Percentiles rank a stretch among this genome's conserved stretches.
These are phyloP conservation scores for Trissolcus brochymenae DNA, from an alignment of 2,888 invertebrate genomes.

Conservation along the genomic window DNA sequence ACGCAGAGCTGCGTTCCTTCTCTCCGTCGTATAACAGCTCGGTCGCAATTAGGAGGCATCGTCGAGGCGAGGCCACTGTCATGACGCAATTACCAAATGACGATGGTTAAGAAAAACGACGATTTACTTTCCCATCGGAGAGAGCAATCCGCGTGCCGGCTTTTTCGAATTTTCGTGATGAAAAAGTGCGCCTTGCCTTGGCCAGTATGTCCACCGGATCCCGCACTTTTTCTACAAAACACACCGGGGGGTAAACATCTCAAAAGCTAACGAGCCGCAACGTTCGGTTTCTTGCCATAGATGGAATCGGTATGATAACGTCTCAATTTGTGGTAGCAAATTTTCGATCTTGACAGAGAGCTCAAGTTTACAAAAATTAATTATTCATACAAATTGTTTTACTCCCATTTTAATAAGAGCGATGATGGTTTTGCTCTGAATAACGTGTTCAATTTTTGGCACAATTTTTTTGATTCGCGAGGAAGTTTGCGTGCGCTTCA, in stretches of 20 bases:
- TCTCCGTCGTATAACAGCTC: slow-evolving; percentile 31
- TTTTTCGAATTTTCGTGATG: slow-evolving; percentile 31
- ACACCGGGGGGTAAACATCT: slow-evolving; percentile 56
- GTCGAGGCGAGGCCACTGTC: slow-evolving; percentile 33
- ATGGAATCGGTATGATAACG: no score
- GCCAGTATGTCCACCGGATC: not conserved
- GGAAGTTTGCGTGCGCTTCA: no score
- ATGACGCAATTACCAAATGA: slow-evolving; percentile 59
- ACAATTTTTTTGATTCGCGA: no score
- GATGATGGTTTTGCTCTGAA: no score
- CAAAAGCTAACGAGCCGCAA: not conserved
- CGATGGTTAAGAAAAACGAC: slow-evolving; percentile 15
- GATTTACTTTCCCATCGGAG: slow-evolving; percentile 49
- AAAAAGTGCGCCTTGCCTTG: not conserved
- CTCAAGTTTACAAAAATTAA: no score
- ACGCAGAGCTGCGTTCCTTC: slow-evolving; percentile 59
- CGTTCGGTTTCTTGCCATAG: no score
- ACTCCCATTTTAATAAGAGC: no score
- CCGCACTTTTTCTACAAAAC: slow-evolving; percentile 4
- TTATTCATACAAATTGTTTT: no score
- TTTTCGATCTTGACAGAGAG: no score
- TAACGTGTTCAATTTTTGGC: no score
- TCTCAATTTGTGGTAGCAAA: no score
- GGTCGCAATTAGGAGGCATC: slow-evolving; percentile 61
- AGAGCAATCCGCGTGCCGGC: slow-evolving; percentile 22